These are phyloP conservation scores for Platygyra sinensis DNA, from an alignment of 64 coral and sea anemone species.

Conservation along the genomic window DNA sequence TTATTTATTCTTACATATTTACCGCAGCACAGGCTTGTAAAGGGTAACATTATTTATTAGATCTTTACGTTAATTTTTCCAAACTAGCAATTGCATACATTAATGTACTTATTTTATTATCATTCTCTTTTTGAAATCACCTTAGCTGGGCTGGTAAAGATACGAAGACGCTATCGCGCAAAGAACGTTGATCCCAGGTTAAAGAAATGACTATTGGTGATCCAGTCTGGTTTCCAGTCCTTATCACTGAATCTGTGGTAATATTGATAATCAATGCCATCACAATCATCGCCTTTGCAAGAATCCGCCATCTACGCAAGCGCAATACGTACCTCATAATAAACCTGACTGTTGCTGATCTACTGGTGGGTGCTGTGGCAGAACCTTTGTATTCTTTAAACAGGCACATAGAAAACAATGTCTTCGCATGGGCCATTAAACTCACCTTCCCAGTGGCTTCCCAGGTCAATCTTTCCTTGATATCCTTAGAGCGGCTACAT, in stretches of 20 bases:
- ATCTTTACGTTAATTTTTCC: no score
- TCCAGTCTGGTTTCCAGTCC: not conserved
- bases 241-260: not conserved
- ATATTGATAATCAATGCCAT: not conserved
- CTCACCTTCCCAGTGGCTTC: not conserved
- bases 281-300: not conserved
- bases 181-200: no score
- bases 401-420: no score
- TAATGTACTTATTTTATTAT: no score
- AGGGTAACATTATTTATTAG: no score
- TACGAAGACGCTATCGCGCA: no score
- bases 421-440: not conserved
- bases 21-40: no score
- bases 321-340: slow-evolving; percentile 5
- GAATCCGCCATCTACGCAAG: slow-evolving; percentile 1
- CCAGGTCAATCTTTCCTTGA: not conserved
- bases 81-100: no score
- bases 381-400: no score
- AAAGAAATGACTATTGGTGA: not conserved
- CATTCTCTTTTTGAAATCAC: no score
- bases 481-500: not conserved
- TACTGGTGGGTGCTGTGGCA: not conserved
- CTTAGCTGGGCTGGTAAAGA: no score
- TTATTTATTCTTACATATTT: no score
- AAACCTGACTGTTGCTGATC: slow-evolving; percentile 8